Percentiles rank a stretch among this genome's conserved stretches.
These are phyloP conservation scores for Malurus elegans DNA, from an alignment of 2,113 vertebrate species.

Conservation along the genomic window DNA sequence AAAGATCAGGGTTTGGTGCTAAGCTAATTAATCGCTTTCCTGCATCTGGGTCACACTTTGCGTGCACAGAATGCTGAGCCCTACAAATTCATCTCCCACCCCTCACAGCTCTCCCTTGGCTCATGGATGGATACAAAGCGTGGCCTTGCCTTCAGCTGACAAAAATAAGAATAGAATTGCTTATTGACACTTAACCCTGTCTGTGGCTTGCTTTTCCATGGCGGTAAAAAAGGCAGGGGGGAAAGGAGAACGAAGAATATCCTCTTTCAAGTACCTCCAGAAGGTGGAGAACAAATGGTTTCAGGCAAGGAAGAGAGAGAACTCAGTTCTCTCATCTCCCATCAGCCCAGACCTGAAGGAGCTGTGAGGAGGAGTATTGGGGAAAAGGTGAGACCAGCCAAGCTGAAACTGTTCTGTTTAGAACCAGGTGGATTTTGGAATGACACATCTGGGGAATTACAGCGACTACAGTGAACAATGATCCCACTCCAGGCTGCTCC, in stretches of 20 bases:
- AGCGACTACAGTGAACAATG: neutral
- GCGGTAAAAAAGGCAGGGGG: neutral
- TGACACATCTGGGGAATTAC: neutral
- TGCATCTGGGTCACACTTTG: neutral
- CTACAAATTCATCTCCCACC: neutral
- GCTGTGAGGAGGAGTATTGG: neutral
- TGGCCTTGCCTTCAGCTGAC: neutral
- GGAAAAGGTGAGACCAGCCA: neutral
- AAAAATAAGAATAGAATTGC: neutral
- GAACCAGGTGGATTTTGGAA: neutral
- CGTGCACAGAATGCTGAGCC: neutral
- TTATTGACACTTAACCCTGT: neutral
- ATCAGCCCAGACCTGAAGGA: neutral
- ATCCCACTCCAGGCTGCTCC: neutral
- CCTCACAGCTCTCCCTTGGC: neutral
- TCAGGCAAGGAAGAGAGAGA: neutral
- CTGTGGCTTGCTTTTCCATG: neutral
- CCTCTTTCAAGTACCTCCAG: neutral
- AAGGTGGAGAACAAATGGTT: neutral
- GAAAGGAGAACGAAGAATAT: neutral
- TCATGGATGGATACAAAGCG: neutral
- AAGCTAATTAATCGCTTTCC: neutral
- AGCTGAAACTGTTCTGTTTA: neutral
- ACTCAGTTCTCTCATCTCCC: neutral
- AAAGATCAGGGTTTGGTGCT: neutral